Evolutionary conservation across 1,140 invertebrate species (phyloP).

Genomic region (Habropoda laboriosa): DNA sequence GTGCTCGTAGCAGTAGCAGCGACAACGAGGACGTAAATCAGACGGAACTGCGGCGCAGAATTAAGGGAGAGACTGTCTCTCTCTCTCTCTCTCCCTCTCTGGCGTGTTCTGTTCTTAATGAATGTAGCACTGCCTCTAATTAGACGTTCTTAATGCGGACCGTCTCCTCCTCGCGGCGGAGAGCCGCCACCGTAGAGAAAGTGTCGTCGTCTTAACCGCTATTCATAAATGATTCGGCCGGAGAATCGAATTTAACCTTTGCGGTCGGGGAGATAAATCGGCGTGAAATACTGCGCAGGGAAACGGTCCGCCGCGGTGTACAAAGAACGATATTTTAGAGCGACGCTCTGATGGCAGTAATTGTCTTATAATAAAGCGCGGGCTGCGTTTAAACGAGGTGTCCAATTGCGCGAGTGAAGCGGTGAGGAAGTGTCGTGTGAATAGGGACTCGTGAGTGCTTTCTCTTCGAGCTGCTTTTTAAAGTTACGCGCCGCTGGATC

Average conservation of each 20-base stretch:
- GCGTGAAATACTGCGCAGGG: constrained; percentile 37
- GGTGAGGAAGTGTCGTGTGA: background rate
- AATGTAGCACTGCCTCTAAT: constrained; percentile 71
- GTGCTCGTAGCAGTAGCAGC: constrained; percentile 9
- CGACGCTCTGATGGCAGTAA: background rate
- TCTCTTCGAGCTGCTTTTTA: background rate
- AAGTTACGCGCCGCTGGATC: too few relatives aligned
- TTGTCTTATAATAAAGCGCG: constrained; percentile 30
- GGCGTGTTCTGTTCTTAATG: constrained; percentile 62
- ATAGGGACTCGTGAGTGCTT: background rate
- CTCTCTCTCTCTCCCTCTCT: constrained; percentile 31
- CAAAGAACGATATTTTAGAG: constrained; percentile 16
- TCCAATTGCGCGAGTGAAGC: background rate
- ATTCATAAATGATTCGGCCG: constrained; percentile 62
- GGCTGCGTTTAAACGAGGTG: background rate
- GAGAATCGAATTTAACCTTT: constrained; percentile 56
- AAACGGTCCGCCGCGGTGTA: background rate
- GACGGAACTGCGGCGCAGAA: constrained; percentile 68
- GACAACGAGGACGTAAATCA: constrained; percentile 70
- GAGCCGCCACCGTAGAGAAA: constrained; percentile 38
- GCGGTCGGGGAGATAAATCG: constrained; percentile 41
- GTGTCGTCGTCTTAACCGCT: constrained; percentile 61
- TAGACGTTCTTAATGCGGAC: constrained; percentile 66
- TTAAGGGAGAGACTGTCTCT: constrained; percentile 74
- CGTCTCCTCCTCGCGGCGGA: constrained; percentile 37